Evolutionary conservation across 2,888 invertebrate species (phyloP).

Genomic region (Nowickia ferox): DNA sequence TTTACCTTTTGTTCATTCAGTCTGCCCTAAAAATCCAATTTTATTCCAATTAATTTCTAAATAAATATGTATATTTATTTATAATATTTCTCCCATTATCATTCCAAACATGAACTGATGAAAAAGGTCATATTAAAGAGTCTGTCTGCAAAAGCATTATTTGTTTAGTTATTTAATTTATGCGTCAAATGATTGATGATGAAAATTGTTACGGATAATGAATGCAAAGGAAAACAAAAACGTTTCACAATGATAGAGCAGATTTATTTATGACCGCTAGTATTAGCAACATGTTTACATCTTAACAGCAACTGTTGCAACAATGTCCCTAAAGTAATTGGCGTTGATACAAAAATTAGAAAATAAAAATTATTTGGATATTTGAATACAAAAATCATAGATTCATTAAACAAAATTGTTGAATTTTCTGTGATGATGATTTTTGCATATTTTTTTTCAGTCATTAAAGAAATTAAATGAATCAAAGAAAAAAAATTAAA

Average conservation of each 20-base stretch:
- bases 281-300: neutral
- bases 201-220: slow-evolving; percentile 1
- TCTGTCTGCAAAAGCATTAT: neutral
- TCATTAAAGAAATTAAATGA: no score
- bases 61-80: neutral
- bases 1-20: neutral
- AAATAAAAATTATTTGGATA: no score
- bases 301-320: no score
- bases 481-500: no score
- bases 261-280: neutral
- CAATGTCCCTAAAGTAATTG: no score
- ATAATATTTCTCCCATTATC: neutral
- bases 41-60: neutral
- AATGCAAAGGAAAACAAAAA: neutral
- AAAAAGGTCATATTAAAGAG: slow-evolving; percentile 7
- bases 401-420: no score
- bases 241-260: neutral
- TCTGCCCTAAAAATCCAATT: neutral
- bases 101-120: neutral
- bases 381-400: no score
- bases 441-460: no score
- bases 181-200: slow-evolving; percentile 38
- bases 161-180: neutral
- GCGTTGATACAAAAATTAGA: no score
- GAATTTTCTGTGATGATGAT: no score